These are phyloP conservation scores for Triplophysa siluroides DNA, from an alignment of 2,113 vertebrate species.

Conservation along the genomic window DNA sequence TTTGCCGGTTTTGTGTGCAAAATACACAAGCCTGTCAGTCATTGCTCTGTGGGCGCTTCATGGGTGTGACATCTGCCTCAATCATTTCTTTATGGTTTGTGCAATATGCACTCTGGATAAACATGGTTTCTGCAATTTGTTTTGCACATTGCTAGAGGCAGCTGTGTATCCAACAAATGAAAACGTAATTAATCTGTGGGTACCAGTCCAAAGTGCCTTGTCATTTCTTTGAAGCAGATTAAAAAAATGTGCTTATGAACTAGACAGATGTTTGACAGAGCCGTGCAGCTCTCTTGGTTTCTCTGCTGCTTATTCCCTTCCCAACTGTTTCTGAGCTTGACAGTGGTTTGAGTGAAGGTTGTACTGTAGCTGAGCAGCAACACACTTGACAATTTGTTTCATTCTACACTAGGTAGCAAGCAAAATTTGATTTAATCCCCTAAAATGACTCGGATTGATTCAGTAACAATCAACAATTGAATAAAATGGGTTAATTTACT, in stretches of 20 bases:
- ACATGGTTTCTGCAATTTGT: not conserved
- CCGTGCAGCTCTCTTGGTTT: not conserved
- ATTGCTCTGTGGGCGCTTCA: not conserved
- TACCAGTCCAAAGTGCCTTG: conserved; percentile 11
- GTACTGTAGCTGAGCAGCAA: no score
- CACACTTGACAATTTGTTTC: not conserved
- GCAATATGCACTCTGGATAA: not conserved
- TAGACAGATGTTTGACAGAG: conserved; percentile 13
- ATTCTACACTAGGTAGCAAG: not conserved
- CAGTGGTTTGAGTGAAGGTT: not conserved
- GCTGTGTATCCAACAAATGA: not conserved
- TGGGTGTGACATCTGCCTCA: not conserved
- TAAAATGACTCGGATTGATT: no score
- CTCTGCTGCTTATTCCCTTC: not conserved
- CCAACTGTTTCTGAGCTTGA: not conserved
- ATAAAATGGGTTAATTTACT: no score
- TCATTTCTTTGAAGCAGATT: conserved; percentile 12
- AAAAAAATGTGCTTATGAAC: not conserved
- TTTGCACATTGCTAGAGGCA: not conserved
- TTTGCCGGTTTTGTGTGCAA: no score
- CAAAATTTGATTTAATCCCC: no score
- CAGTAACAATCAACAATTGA: no score
- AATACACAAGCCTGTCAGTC: no score
- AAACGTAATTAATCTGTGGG: not conserved
- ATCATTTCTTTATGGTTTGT: not conserved